Evolutionary conservation across 2,797 vertebrate species (phyloP), one percentile per base, ranked within the genome.

Genomic region (Crypturellus tataupa): DNA sequence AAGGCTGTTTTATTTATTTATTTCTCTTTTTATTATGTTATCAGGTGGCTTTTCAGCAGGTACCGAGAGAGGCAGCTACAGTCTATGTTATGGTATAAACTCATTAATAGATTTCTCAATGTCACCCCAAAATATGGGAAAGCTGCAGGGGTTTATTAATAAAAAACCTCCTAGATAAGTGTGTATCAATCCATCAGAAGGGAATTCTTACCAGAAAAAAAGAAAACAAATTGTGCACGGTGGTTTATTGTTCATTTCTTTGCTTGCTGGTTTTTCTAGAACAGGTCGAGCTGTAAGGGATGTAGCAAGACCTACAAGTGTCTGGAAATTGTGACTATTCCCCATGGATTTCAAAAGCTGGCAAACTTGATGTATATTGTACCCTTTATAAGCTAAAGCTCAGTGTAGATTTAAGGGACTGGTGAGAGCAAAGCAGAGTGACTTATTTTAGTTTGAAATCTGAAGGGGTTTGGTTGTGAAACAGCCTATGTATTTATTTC

Each of bases 11-110:
- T n/a, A 31, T 31, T 16, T 27, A 7, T 56, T 73, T 31, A 25
- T 31, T 39, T 55, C 31, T 10, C 10, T 42, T 53, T 80, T 51
- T 51, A 29, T 40, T 33, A 3, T n/a, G 29, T 16, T 62, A 39
- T 71, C 37, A 31, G 13, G 4, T 14, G 39, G 35, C 12, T 40
- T 71, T 19, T 19, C 55, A 77, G 0, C 10, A 3, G 8, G 0
- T 70, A 37, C 46, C 80, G 47, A 39, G 21, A 44, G 19, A 21
- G 5, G 4, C 27, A 82, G 51, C n/a, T n/a, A 14, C 1, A n/a
- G 4, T 15, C 33, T n/a, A 4, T 39, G 59, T 73, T 64, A 62
- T 25, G 16, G 69, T 71, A 60, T 20, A 68, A 82, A 76, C 33
- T 6, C 42, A 6, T 27, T 29, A n/a, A 13, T 23, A 72, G 4